Conservation (phyloP, 2,797 vertebrate species). For the Cercopithecus petaurista region DNA sequence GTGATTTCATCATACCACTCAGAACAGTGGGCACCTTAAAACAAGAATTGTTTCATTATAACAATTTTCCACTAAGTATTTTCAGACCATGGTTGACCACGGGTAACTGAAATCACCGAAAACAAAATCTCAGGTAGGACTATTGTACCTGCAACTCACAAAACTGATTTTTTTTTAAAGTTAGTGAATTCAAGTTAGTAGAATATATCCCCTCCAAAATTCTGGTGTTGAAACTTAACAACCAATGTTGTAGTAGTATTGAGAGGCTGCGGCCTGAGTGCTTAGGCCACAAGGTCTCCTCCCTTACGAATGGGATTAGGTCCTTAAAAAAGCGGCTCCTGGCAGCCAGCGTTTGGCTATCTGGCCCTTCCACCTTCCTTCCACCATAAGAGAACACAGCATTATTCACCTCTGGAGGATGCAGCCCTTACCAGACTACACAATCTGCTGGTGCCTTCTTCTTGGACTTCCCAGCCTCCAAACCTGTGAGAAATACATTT, state of each 20-base stretch:
- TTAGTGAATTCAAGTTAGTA: background rate
- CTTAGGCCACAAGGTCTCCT: background rate
- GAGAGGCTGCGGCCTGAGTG: background rate
- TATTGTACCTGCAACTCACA: background rate
- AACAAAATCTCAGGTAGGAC: background rate
- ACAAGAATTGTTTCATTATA: background rate
- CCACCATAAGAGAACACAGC: background rate
- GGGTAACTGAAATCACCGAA: background rate
- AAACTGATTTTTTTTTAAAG: background rate
- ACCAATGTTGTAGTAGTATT: background rate
- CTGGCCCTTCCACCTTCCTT: background rate
- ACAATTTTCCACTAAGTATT: background rate
- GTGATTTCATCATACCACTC: background rate
- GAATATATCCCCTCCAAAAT: background rate
- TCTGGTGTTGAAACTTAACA: background rate
- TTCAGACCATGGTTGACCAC: background rate
- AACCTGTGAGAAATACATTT: too few species aligned
- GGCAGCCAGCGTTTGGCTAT: background rate
- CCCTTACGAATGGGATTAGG: background rate
- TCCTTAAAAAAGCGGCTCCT: background rate
- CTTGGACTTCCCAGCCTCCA: too few species aligned
- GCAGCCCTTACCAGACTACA: background rate
- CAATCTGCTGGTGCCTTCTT: too few species aligned
- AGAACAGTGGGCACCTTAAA: background rate
- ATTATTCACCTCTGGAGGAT: background rate